These are phyloP conservation scores for Cyclophora punctaria DNA, from an alignment of 2,888 invertebrate species.

Conservation along the genomic window DNA sequence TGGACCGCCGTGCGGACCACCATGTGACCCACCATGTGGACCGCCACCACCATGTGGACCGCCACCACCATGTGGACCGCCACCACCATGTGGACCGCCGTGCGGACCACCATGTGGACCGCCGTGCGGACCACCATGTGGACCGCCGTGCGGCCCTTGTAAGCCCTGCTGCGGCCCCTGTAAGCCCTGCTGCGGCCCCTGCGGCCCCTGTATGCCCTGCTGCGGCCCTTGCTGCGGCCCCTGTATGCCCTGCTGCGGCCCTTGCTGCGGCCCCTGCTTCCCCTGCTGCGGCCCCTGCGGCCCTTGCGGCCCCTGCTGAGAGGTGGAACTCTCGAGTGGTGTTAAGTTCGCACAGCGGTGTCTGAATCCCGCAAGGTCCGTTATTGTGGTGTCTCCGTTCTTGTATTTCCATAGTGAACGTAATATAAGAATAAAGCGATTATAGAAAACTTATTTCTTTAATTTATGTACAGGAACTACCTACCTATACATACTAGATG, in stretches of 20 bases:
- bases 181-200: not conserved
- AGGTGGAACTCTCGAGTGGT: too few relatives aligned
- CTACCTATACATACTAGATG: not conserved
- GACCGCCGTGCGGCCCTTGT: not conserved
- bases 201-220: constrained; percentile 14
- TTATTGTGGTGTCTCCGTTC: constrained; percentile 10
- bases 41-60: constrained; percentile 11
- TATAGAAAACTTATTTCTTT: constrained; percentile 1
- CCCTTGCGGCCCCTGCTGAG: constrained; percentile 6
- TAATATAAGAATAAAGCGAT: constrained; percentile 25
- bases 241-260: constrained; percentile 11
- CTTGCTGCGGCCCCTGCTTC: constrained; percentile 7
- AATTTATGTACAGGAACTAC: not conserved
- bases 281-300: constrained; percentile 15
- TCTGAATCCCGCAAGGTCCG: not conserved
- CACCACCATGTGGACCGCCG: constrained; percentile 10
- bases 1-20: constrained; percentile 14
- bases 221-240: constrained; percentile 14
- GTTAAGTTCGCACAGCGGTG: too few relatives aligned
- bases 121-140: constrained; percentile 5
- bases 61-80: constrained; percentile 3
- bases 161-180: too few relatives aligned
- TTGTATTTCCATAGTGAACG: constrained; percentile 12
- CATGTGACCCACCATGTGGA: constrained; percentile 24
- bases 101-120: constrained; percentile 1